Conservation (phyloP, 1,140 invertebrate genomes). For the Drosophila ironensis region DNA sequence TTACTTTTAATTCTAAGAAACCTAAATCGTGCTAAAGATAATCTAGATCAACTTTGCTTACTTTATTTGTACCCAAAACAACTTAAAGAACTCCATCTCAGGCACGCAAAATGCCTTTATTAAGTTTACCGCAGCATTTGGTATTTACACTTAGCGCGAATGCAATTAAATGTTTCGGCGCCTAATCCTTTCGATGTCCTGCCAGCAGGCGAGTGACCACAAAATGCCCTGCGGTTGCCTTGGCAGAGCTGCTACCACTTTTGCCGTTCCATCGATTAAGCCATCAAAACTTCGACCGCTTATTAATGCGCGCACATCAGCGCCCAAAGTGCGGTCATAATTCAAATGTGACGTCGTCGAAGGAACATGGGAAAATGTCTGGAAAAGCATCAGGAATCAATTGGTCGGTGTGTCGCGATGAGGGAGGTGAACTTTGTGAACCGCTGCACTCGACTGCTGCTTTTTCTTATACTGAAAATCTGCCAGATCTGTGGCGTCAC, state of each 20-base stretch:
- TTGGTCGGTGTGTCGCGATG: conserved; percentile 14
- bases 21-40: too few species aligned
- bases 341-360: conserved; percentile 18
- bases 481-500: conserved; percentile 30
- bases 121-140: not conserved
- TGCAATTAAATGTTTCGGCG: conserved; percentile 4
- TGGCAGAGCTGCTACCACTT: not conserved
- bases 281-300: conserved; percentile 41
- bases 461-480: conserved; percentile 4
- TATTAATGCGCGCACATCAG: conserved; percentile 46
- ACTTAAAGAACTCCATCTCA: too few species aligned
- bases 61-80: too few species aligned
- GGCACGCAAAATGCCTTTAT: not conserved
- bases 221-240: conserved; percentile 15
- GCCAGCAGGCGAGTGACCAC: not conserved
- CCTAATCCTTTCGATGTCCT: not conserved
- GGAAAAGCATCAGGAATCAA: not conserved
- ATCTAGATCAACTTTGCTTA: too few species aligned
- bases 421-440: conserved; percentile 34
- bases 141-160: not conserved
- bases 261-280: conserved; percentile 33
- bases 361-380: too few species aligned
- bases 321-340: conserved; percentile 46
- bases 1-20: too few species aligned
- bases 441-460: conserved; percentile 23